These are phyloP conservation scores for Capromys pilorides DNA, from an alignment of 2,797 vertebrate genomes.

Conservation along the genomic window DNA sequence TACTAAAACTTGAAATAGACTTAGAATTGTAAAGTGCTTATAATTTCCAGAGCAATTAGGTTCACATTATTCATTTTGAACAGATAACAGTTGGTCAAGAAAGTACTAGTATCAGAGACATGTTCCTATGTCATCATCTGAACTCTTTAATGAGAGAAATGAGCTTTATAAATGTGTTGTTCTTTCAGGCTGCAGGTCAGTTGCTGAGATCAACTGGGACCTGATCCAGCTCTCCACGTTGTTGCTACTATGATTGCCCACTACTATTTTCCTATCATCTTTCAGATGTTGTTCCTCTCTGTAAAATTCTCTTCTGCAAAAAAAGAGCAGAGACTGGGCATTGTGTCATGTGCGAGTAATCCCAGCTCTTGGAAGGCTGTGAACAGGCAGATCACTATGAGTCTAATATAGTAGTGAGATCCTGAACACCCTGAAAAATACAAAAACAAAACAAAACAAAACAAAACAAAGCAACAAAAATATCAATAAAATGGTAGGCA, in stretches of 20 bases:
- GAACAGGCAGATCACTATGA: too few relatives aligned
- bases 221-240: slow-evolving; percentile 92
- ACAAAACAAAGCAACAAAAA: too few relatives aligned
- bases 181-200: slow-evolving; percentile 91
- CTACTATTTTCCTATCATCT: not conserved
- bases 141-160: not conserved
- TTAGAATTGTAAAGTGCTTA: not conserved
- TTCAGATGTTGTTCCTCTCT: not conserved
- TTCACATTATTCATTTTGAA: not conserved
- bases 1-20: not conserved
- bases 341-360: too few relatives aligned
- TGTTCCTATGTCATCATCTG: not conserved
- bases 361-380: too few relatives aligned
- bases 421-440: too few relatives aligned
- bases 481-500: not conserved
- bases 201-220: slow-evolving; percentile 93
- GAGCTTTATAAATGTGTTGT: not conserved
- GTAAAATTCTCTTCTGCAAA: not conserved
- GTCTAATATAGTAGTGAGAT: too few relatives aligned
- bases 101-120: not conserved
- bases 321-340: too few relatives aligned
- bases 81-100: not conserved
- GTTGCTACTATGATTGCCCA: slow-evolving; percentile 70
- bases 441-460: too few relatives aligned
- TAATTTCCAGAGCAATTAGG: not conserved